These are phyloP conservation scores for Nemotelus nigrinus DNA, from an alignment of 2,888 invertebrate species.

Conservation along the genomic window DNA sequence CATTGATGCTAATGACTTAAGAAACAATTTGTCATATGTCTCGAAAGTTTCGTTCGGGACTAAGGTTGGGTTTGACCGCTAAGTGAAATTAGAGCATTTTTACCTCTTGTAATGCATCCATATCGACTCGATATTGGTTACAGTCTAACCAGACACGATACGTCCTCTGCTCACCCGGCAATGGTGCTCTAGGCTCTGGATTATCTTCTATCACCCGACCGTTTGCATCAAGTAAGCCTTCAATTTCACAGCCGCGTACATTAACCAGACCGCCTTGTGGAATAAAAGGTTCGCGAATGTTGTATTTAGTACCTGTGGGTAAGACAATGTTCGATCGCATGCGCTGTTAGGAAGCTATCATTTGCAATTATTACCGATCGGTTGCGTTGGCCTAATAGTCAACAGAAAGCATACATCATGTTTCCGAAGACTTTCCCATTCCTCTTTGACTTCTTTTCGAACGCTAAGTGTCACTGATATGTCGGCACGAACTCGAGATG, in stretches of 20 bases:
- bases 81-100: not conserved
- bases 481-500: slow-evolving; percentile 95
- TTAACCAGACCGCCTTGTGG: slow-evolving; percentile 91
- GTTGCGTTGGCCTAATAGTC: slow-evolving; percentile 84
- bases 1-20: too few species aligned
- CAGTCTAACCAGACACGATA: slow-evolving; percentile 95
- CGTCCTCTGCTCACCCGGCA: slow-evolving; percentile 89
- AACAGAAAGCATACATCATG: slow-evolving; percentile 98
- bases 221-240: slow-evolving; percentile 95
- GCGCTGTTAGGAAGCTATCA: slow-evolving; percentile 17
- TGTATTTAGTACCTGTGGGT: slow-evolving; percentile 77
- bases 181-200: slow-evolving; percentile 85
- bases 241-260: slow-evolving; percentile 97
- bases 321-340: slow-evolving; percentile 2
- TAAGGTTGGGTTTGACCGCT: too few species aligned
- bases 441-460: slow-evolving; percentile 88
- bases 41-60: too few species aligned
- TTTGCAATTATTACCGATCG: slow-evolving; percentile 73
- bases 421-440: slow-evolving; percentile 96
- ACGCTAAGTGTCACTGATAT: slow-evolving; percentile 92
- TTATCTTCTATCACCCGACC: slow-evolving; percentile 97
- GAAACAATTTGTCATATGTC: too few species aligned
- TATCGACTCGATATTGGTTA: slow-evolving; percentile 95
- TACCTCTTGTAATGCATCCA: slow-evolving; percentile 85
- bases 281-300: slow-evolving; percentile 84